These are phyloP conservation scores for Melanotaenia duboulayi DNA, from an alignment of 2,113 vertebrate species.

Conservation along the genomic window DNA sequence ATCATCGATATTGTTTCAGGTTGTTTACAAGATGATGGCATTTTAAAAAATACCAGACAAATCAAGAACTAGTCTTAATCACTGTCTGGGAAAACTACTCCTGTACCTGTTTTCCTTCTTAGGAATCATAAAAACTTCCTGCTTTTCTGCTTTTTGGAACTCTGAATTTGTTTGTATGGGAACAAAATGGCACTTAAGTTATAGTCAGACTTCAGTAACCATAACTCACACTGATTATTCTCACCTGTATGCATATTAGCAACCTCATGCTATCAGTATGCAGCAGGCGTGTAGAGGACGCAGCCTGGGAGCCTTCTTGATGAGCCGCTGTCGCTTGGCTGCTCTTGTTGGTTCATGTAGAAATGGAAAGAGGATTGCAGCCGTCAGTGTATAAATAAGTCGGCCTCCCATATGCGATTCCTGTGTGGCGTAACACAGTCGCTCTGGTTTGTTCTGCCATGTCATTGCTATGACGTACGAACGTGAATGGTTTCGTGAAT, in stretches of 20 bases:
- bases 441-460: slow-evolving; percentile 15
- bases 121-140: no score
- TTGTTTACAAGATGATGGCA: no score
- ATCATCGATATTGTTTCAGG: no score
- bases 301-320: slow-evolving; percentile 6
- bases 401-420: slow-evolving; percentile 11
- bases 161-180: slow-evolving; percentile 13
- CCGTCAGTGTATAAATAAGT: slow-evolving; percentile 25
- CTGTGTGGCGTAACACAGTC: slow-evolving; percentile 1
- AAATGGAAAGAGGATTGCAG: slow-evolving; percentile 24
- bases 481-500: slow-evolving; percentile 14
- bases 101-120: no score
- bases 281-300: neutral
- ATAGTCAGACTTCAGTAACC: neutral
- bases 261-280: slow-evolving; percentile 16
- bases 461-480: slow-evolving; percentile 34
- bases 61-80: no score
- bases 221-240: slow-evolving; percentile 1
- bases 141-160: neutral
- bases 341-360: slow-evolving; percentile 22
- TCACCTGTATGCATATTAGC: slow-evolving; percentile 6
- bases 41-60: no score
- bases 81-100: no score
- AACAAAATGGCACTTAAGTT: slow-evolving; percentile 14
- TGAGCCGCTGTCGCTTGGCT: slow-evolving; percentile 13